Base-by-base conservation (phyloP, 2,797 vertebrate genomes). In the Yasuhikotakia modesta region DNA sequence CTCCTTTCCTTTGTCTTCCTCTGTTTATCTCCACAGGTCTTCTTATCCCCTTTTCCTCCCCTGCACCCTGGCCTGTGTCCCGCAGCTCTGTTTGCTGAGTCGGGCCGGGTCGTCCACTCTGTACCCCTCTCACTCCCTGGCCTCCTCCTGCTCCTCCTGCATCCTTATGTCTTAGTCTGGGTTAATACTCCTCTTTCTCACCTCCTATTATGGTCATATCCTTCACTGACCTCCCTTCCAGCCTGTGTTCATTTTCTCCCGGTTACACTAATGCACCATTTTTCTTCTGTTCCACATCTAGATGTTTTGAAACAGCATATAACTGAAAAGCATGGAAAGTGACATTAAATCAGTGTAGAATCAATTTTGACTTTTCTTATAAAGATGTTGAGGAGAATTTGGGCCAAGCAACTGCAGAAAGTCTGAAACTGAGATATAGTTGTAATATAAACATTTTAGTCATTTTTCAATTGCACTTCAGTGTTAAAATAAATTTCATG, bases 31-130 rank as follows among this genome's bases (percentile, higher is more conserved):
- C 93, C 90, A 88, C 94, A 95, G 95, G 94, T 93, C 92, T 90
- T 88, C 94, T 93, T 93, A 91, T 94, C 91, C 94, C 94, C 93
- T 92, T 93, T 92, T 91, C 93, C 92, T 89, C 93, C 92, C 93
- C 91, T 93, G 89, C 91, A 88, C 92, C 90, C 90, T 94, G 89
- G 90, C 90, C 87, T 79, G 87, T 93, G 92, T 93, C 92, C 90
- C 88, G 46, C 83, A 89, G 82, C 90, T 93, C 92, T 93, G 89
- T 89, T 90, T 85, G 70, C 78, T 83, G 87, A 87, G 88, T 86
- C 87, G 87, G 89, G 92, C 91, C 85, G 89, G 92, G 91, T 95
- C 91, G 93, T 93, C 94, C 94, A 95, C 88, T 94, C 91, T 94
- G 88, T 93, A 91, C 92, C 92, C 92, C 89, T 91, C 91, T 92